A percentile compares a stretch with the other conserved stretches of the same genome.
These are phyloP conservation scores for Harpagifer antarcticus DNA, from an alignment of 2,797 vertebrate species.

Conservation along the genomic window DNA sequence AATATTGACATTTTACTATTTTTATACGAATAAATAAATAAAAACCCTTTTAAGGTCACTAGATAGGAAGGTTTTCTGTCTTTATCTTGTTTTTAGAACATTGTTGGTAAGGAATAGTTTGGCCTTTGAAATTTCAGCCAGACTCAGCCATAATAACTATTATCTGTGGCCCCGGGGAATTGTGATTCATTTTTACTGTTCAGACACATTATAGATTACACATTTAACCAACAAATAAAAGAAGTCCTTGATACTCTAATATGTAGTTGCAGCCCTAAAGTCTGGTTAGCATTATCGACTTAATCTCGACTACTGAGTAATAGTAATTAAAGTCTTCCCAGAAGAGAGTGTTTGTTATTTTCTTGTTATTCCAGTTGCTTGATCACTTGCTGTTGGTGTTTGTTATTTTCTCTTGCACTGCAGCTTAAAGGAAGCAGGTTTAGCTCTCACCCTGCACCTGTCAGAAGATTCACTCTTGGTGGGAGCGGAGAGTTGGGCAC, in stretches of 20 bases:
- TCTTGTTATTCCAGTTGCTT: constrained; percentile 77
- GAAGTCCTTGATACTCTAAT: not conserved
- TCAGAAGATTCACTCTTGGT: constrained; percentile 79
- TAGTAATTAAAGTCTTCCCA: constrained; percentile 8
- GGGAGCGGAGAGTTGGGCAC: not conserved
- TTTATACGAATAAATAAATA: too few species aligned
- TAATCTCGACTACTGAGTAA: not conserved
- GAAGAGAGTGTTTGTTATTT: constrained; percentile 12
- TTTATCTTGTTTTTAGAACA: not conserved
- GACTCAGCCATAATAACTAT: constrained; percentile 26
- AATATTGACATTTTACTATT: not conserved
- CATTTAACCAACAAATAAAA: not conserved
- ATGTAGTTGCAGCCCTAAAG: not conserved
- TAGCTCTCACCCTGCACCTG: constrained; percentile 85
- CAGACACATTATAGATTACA: constrained; percentile 1
- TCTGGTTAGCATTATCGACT: not conserved
- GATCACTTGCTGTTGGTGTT: constrained; percentile 43
- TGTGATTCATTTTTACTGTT: not conserved
- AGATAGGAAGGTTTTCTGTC: not conserved
- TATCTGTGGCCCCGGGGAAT: not conserved
- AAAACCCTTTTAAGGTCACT: too few species aligned
- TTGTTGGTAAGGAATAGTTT: not conserved
- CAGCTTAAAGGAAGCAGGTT: constrained; percentile 82
- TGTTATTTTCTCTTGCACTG: constrained; percentile 57
- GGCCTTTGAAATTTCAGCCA: constrained; percentile 4